Conservation (phyloP, 2,888 invertebrate species). For the Eurytoma adleriae region DNA sequence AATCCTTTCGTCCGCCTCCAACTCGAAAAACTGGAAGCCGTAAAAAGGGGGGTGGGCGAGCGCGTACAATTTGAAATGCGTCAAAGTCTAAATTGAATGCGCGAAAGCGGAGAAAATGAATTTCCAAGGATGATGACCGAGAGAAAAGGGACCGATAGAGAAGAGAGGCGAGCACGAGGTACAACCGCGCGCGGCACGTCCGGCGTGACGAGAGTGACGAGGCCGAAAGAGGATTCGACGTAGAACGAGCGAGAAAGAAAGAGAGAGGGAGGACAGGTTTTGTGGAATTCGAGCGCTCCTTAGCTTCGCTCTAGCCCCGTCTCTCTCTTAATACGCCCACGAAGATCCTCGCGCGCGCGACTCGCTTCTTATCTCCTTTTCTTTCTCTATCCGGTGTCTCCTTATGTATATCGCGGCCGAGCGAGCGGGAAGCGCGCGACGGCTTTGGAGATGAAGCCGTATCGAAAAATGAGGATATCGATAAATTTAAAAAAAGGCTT, state of each 20-base stretch:
- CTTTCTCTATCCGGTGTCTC: neutral
- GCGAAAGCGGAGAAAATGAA: slow-evolving; percentile 41
- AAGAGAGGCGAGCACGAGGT: slow-evolving; percentile 7
- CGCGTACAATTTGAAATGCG: slow-evolving; percentile 3
- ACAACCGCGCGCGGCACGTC: slow-evolving; percentile 15
- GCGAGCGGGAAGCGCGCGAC: neutral
- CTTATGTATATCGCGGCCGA: neutral
- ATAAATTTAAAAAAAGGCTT: neutral
- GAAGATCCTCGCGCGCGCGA: neutral
- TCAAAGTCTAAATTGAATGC: slow-evolving; percentile 40
- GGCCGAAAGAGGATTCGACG: neutral
- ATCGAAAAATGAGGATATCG: neutral
- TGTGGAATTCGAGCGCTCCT: slow-evolving; percentile 60
- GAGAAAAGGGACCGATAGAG: neutral
- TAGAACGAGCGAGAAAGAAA: neutral
- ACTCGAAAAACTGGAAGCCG: too few relatives aligned
- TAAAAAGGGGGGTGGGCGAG: too few relatives aligned
- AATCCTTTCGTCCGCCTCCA: neutral
- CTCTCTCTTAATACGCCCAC: slow-evolving; percentile 25
- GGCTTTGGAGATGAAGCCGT: neutral
- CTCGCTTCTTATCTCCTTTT: neutral
- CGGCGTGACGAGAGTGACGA: slow-evolving; percentile 36
- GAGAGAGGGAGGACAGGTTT: slow-evolving; percentile 49
- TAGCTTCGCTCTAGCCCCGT: neutral
- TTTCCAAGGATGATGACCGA: neutral